These are phyloP conservation scores for Florisuga fusca DNA, from an alignment of 2,797 vertebrate species.

Conservation along the genomic window DNA sequence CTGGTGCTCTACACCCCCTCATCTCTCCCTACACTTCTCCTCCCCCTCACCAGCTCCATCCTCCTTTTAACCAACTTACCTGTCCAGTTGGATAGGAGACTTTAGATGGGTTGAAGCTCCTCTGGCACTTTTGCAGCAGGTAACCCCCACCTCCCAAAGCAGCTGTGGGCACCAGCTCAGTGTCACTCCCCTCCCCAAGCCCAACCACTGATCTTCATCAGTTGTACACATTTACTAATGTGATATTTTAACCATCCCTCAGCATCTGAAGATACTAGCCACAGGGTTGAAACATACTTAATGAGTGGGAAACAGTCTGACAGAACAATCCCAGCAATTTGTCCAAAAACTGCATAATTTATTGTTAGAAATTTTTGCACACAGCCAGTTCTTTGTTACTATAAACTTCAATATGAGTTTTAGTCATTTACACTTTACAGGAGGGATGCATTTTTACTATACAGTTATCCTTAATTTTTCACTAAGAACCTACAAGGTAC, in stretches of 20 bases:
- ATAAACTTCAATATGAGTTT: background rate
- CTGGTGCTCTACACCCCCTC: background rate
- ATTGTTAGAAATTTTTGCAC: background rate
- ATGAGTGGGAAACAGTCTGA: background rate
- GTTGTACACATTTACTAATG: background rate
- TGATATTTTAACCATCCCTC: background rate
- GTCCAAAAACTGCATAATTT: background rate
- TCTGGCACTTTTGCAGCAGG: rapidly evolving
- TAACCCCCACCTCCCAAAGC: background rate
- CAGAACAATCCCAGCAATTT: background rate
- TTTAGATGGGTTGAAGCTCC: background rate
- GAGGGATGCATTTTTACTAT: background rate
- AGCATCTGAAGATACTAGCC: background rate
- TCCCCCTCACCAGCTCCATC: background rate
- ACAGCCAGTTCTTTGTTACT: background rate
- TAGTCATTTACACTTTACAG: background rate
- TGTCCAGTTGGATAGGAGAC: background rate
- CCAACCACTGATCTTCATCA: background rate
- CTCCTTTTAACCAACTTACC: background rate
- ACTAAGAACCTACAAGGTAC: background rate
- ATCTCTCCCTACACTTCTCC: background rate
- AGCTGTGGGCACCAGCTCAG: rapidly evolving
- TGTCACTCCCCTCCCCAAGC: background rate
- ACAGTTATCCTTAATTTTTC: background rate
- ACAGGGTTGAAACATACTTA: background rate